These are phyloP conservation scores for Eunapius fragilis DNA, from an alignment of 37 sponge, comb jelly and placozoan genomes.

Conservation along the genomic window DNA sequence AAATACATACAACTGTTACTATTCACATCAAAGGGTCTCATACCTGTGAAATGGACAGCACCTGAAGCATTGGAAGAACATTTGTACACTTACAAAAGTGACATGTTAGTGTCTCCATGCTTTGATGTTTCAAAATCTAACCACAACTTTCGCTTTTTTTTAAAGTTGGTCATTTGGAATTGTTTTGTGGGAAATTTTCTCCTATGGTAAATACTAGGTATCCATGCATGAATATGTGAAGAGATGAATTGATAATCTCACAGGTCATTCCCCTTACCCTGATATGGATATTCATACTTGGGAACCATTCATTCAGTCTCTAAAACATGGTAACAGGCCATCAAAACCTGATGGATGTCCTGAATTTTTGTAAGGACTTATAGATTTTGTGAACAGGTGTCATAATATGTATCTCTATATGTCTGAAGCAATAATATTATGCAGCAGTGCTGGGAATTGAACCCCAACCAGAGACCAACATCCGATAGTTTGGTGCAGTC, in stretches of 20 bases:
- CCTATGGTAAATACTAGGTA: slow-evolving; percentile 35
- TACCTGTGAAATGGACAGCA: slow-evolving; percentile 82
- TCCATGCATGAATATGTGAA: no score
- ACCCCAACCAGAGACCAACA: slow-evolving; percentile 46
- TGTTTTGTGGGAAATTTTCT: slow-evolving; percentile 44
- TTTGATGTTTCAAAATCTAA: not conserved
- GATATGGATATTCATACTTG: not conserved
- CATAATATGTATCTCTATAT: no score
- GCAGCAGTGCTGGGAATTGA: slow-evolving; percentile 47
- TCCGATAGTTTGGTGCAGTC: slow-evolving; percentile 7
- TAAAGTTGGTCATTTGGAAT: slow-evolving; percentile 58
- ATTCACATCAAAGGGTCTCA: slow-evolving; percentile 17
- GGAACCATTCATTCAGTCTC: slow-evolving; percentile 12
- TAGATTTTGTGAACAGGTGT: no score
- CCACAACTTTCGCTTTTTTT: not conserved
- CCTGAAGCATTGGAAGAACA: slow-evolving; percentile 59
- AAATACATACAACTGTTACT: not conserved
- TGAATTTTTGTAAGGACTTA: slow-evolving; percentile 34
- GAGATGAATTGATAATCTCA: no score
- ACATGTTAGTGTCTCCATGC: slow-evolving; percentile 69
- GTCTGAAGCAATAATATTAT: slow-evolving; percentile 46
- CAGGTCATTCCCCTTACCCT: slow-evolving; percentile 19
- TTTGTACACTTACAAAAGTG: slow-evolving; percentile 60
- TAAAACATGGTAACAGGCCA: slow-evolving; percentile 36
- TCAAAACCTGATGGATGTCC: slow-evolving; percentile 32